Conservation (phyloP, 2,888 invertebrate species). For the Andrena flavipes region DNA sequence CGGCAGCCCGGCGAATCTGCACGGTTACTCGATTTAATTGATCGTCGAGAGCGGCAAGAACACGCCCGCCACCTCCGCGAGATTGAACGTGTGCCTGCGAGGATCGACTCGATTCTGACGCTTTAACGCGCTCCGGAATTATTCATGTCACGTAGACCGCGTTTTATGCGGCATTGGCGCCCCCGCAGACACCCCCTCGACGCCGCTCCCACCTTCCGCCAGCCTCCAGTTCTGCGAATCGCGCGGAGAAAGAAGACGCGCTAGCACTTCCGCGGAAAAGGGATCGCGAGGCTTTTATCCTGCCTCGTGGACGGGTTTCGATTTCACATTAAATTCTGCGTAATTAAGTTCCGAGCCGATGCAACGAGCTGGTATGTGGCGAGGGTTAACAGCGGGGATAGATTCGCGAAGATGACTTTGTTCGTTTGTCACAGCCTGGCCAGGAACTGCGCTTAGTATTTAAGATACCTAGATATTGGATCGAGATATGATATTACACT, state of each 20-base stretch:
- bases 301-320: background rate
- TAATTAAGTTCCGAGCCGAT: background rate
- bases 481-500: background rate
- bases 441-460: background rate
- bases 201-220: background rate
- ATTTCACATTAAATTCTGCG: background rate
- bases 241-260: background rate
- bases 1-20: constrained; percentile 23
- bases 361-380: background rate
- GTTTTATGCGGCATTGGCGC: constrained; percentile 79
- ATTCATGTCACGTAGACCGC: constrained; percentile 82
- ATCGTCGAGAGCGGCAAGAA: constrained; percentile 37
- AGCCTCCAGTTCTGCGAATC: background rate
- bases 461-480: background rate
- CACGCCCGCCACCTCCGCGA: constrained; percentile 24
- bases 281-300: background rate
- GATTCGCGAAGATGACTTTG: background rate
- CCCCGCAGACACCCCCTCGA: constrained; percentile 20
- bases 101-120: constrained; percentile 43
- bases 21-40: constrained; percentile 59
- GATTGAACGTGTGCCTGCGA: constrained; percentile 45
- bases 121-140: constrained; percentile 76
- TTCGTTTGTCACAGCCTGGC: background rate
- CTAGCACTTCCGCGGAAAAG: background rate
- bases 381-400: background rate